Base-by-base conservation (phyloP, 2,888 invertebrate species). In the Dasysyrphus tricinctus region DNA sequence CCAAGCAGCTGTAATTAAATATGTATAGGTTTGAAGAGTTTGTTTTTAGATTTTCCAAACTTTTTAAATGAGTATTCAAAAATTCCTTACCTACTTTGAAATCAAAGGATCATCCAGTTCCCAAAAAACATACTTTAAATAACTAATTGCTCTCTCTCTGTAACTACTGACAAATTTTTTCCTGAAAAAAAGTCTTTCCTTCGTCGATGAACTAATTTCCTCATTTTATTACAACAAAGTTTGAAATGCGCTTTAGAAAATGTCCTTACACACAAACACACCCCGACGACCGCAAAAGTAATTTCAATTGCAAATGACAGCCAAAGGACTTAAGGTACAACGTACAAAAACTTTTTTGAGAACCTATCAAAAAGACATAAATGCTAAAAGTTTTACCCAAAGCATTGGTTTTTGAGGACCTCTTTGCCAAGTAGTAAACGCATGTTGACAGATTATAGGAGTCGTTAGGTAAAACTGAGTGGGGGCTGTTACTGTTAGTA, bases 301-400 rank as follows among this genome's bases (percentile, higher is more conserved):
- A 67, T 67, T 37, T 69, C 69, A 54, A 69, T 51, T 69, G 39
- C 51, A 54, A 69, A 42, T 54, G 51, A 69, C 51, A 54, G 9
- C 6, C 29, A 29, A 39, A 51, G 39, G 24, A 39, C 54, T 39
- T 69, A 39, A 24, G 8, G 16, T 29, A 19, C 12, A 39, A 24
- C 3, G 16, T 29, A 19, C 12, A 44, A 32, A 69, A 69, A 69
- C 29, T 39, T 69, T 54, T 24, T 24, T 37, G 19, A 19, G 39
- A 69, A 69, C 32, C 39, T n/a, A 69, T 69, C 54, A 69, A 54
- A 69, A 54, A 54, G 69, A 69, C 69, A 69, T 69, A 69, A 69
- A 69, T 51, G 39, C 37, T 69, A 29, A 69, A 69, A 69, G 51
- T 69, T 67, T 67, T 32, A 24, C n/a, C 14, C 51, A 9, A 69